Evolutionary conservation across 2,888 invertebrate species (phyloP).

Genomic region (Melangyna quadrimaculata): DNA sequence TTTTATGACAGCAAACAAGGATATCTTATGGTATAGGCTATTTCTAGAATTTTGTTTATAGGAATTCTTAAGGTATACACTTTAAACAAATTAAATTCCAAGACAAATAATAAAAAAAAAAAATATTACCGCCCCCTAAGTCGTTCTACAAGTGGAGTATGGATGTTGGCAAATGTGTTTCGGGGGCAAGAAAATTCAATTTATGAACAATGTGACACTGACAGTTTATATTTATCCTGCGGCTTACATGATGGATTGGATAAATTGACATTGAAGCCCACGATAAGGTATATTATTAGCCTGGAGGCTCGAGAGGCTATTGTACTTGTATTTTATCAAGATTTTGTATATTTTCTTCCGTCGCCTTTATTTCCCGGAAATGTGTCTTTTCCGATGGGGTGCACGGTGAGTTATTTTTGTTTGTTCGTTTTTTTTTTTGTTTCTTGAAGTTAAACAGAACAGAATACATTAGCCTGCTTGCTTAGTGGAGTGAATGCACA

Average conservation of each 20-base stretch:
- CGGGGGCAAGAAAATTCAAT: conserved; percentile 62
- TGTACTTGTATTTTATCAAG: conserved; percentile 39
- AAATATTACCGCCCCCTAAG: not conserved
- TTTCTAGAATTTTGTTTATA: conserved; percentile 32
- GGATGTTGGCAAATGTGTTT: conserved; percentile 43
- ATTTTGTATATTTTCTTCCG: not conserved
- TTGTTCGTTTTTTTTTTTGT: not conserved
- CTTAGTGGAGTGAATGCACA: conserved; percentile 60
- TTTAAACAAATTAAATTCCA: conserved; percentile 50
- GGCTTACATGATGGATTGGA: conserved; percentile 71
- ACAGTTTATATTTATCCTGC: conserved; percentile 70
- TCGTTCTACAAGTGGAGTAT: conserved; percentile 8
- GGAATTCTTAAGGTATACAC: conserved; percentile 23
- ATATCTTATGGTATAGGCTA: conserved; percentile 5
- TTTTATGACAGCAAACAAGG: conserved; percentile 64
- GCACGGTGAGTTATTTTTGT: not conserved
- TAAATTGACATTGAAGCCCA: conserved; percentile 65
- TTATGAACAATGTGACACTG: conserved; percentile 70
- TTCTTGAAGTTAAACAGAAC: conserved; percentile 10
- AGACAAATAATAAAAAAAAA: not conserved
- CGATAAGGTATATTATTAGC: conserved; percentile 63
- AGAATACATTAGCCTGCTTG: conserved; percentile 45
- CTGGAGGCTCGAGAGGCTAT: conserved; percentile 47
- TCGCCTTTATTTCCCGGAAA: not conserved
- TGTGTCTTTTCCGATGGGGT: conserved; percentile 1